Conservation (phyloP, 2,113 vertebrate species). For the Eulemur macaco region DNA sequence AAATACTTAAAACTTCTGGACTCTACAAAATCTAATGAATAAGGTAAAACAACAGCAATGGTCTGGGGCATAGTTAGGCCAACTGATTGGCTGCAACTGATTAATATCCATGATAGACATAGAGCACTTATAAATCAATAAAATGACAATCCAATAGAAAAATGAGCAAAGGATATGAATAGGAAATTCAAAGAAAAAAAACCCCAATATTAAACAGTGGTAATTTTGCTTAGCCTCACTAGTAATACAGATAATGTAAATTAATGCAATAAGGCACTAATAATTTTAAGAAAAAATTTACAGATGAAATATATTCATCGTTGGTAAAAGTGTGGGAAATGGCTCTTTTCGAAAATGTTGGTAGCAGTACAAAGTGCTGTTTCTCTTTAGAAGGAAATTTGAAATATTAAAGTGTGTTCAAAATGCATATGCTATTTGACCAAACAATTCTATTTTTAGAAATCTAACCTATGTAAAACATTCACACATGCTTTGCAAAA, state of each 20-base stretch:
- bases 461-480: neutral
- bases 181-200: neutral
- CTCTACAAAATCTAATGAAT: neutral
- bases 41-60: neutral
- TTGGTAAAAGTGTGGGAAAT: neutral
- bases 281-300: neutral
- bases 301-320: neutral
- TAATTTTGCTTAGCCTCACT: neutral
- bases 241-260: neutral
- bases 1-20: neutral
- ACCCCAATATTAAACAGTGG: neutral
- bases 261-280: neutral
- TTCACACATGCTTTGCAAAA: neutral
- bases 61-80: neutral
- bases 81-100: neutral
- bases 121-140: neutral
- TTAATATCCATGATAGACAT: neutral
- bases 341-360: neutral
- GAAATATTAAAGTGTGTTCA: neutral
- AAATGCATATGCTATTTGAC: neutral
- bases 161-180: neutral
- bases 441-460: neutral
- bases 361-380: neutral
- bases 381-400: neutral
- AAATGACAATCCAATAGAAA: neutral